phyloP scores from a whole-genome alignment of 2,797 vertebrate species.

The Anolis apletophallus region DNA sequence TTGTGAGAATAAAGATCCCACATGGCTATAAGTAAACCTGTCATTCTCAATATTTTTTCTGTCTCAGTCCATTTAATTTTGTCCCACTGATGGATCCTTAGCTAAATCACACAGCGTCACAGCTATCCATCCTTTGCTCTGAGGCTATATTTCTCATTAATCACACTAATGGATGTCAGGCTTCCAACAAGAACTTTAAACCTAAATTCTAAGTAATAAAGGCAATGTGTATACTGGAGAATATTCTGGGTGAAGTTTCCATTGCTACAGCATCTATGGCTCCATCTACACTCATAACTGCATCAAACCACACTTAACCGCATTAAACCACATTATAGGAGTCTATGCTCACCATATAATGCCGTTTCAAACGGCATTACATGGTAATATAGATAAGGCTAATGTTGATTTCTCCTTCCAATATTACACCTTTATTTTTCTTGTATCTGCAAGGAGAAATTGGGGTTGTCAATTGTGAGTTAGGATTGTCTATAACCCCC shows the following conservation, averaged over 20 bases:
- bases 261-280: background rate
- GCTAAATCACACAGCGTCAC: constrained; percentile 45
- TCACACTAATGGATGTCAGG: constrained; percentile 51
- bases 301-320: too few species aligned
- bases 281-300: too few species aligned
- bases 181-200: constrained; percentile 53
- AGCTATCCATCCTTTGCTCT: constrained; percentile 44
- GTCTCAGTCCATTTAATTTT: constrained; percentile 63
- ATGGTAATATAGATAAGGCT: too few species aligned
- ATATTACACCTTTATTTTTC: background rate
- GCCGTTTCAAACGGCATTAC: too few species aligned
- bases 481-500: background rate
- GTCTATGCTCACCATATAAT: too few species aligned
- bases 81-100: constrained; percentile 39
- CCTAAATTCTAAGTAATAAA: constrained; percentile 34
- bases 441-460: background rate
- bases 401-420: background rate
- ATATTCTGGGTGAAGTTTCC: background rate
- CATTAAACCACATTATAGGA: too few species aligned
- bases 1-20: constrained; percentile 34
- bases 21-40: constrained; percentile 54
- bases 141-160: constrained; percentile 53
- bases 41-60: constrained; percentile 43
- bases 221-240: background rate
- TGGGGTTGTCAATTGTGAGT: background rate